phyloP scores from a whole-genome alignment of 2,113 vertebrate species.

The Chinchilla lanigera region DNA sequence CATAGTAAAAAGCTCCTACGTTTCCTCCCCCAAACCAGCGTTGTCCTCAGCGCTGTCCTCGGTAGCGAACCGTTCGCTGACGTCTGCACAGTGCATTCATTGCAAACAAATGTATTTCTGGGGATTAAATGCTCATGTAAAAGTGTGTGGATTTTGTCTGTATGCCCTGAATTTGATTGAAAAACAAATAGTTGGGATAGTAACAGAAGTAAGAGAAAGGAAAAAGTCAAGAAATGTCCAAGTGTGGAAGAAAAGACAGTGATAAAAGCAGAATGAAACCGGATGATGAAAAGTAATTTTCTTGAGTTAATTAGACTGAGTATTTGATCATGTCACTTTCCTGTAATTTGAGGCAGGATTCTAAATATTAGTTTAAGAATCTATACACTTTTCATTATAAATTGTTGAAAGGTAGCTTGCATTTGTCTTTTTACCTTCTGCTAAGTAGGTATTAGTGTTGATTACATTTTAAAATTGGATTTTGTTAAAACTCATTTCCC shows the following conservation, averaged over 20 bases:
- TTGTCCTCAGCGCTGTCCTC: neutral
- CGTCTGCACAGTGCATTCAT: neutral
- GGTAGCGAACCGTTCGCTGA: neutral
- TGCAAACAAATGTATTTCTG: conserved; percentile 15
- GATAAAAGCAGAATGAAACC: conserved; percentile 38
- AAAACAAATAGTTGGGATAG: conserved; percentile 12
- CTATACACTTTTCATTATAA: neutral
- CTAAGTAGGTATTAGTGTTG: neutral
- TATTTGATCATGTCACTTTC: conserved; percentile 23
- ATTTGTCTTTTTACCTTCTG: conserved; percentile 44
- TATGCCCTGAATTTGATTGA: conserved; percentile 18
- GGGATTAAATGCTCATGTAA: conserved; percentile 1
- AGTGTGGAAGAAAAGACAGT: neutral
- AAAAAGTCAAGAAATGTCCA: conserved; percentile 21
- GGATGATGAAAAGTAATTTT: conserved; percentile 46
- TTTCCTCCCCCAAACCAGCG: conserved; percentile 21
- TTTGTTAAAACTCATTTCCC: conserved; percentile 33
- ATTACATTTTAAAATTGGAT: conserved; percentile 57
- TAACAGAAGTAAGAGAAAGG: conserved; percentile 34
- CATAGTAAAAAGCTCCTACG: neutral
- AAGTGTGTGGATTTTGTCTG: conserved; percentile 35
- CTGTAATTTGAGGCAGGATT: conserved; percentile 40
- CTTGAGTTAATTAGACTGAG: conserved; percentile 27
- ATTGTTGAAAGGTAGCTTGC: conserved; percentile 31
- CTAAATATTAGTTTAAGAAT: conserved; percentile 37